Conservation (phyloP, 2,797 vertebrate species). For the Enteromius fasciolatus region DNA sequence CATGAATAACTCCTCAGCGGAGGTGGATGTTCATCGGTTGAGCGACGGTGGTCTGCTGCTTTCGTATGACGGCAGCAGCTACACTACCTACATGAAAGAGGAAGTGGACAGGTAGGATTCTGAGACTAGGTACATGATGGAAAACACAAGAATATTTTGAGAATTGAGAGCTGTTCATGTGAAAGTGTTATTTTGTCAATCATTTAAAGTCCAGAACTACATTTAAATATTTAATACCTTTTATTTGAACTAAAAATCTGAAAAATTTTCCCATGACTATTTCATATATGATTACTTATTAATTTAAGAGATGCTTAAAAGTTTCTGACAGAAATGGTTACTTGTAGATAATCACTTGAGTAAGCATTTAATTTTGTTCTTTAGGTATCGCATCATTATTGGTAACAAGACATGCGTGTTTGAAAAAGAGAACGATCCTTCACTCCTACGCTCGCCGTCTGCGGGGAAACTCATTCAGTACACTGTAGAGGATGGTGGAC, state of each 20-base stretch:
- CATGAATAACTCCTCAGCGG: slow-evolving; percentile 91
- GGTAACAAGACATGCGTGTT: slow-evolving; percentile 99
- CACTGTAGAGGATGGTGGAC: slow-evolving; percentile 94
- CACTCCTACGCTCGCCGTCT: slow-evolving; percentile 91
- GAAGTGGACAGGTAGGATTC: slow-evolving; percentile 90
- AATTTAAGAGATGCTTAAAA: not conserved
- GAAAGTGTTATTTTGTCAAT: not conserved
- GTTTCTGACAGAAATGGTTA: not conserved
- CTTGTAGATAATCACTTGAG: not conserved
- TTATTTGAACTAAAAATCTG: not conserved
- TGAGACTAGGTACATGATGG: not conserved
- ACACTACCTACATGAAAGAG: slow-evolving; percentile 99
- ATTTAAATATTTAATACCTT: not conserved
- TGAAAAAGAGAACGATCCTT: slow-evolving; percentile 97
- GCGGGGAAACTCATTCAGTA: slow-evolving; percentile 98
- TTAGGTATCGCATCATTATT: slow-evolving; percentile 96
- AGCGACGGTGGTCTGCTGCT: slow-evolving; percentile 94
- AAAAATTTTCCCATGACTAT: not conserved
- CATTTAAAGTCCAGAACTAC: not conserved
- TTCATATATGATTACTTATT: not conserved
- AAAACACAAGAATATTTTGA: not conserved
- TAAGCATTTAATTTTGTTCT: not conserved
- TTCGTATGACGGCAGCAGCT: slow-evolving; percentile 97
- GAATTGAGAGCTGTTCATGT: not conserved
- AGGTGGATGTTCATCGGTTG: slow-evolving; percentile 94